These are phyloP conservation scores for Antheraea yamamai DNA, from an alignment of 2,888 invertebrate species.

Conservation along the genomic window DNA sequence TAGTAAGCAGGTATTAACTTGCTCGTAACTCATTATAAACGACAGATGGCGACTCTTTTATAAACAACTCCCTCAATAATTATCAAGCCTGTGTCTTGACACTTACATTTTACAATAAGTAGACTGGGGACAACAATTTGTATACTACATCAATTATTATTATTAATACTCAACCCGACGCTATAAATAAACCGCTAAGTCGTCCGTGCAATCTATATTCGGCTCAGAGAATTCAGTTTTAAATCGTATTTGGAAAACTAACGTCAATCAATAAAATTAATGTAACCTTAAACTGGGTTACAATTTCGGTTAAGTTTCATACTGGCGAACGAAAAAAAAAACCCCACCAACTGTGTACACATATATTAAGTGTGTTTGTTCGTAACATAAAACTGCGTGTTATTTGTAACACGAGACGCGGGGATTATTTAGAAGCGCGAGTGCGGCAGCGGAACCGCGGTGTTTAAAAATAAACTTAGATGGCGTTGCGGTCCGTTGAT, in stretches of 20 bases:
- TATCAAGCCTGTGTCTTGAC: too few species aligned
- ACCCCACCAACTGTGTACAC: constrained; percentile 26
- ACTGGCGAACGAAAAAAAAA: constrained; percentile 29
- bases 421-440: constrained; percentile 17
- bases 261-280: constrained; percentile 4
- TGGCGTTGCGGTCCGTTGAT: constrained; percentile 14
- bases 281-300: background rate
- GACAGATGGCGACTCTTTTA: too few species aligned
- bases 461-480: constrained; percentile 18
- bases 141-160: too few species aligned
- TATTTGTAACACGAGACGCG: constrained; percentile 30
- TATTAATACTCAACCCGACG: too few species aligned
- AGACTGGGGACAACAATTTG: too few species aligned
- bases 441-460: constrained; percentile 17
- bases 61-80: too few species aligned
- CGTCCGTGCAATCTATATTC: background rate
- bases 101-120: too few species aligned
- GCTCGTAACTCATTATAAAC: too few species aligned
- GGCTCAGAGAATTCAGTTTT: background rate
- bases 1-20: too few species aligned
- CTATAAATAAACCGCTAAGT: too few species aligned
- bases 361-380: constrained; percentile 25
- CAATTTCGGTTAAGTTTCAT: constrained; percentile 2
- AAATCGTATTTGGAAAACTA: background rate
- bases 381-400: constrained; percentile 30